phyloP scores from a whole-genome alignment of 2,888 invertebrate genomes.

The Cynaeus angustus region DNA sequence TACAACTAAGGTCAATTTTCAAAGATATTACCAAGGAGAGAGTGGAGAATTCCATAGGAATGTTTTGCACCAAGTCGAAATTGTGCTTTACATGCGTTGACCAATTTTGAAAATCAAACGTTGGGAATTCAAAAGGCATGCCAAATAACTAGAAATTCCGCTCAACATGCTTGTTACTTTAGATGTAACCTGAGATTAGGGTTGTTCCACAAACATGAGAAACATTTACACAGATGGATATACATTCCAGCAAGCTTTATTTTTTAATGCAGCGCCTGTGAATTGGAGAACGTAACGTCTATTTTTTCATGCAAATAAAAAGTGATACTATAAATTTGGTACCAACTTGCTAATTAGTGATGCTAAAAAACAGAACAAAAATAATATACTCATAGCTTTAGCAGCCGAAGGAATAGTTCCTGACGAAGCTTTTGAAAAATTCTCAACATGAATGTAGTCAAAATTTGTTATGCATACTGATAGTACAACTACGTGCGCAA shows the following conservation, averaged over 20 bases:
- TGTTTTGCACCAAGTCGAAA: neutral
- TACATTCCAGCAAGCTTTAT: neutral
- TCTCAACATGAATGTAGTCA: too few relatives aligned
- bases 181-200: neutral
- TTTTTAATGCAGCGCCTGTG: neutral
- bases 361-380: too few relatives aligned
- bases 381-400: too few relatives aligned
- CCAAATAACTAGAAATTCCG: neutral
- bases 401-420: too few relatives aligned
- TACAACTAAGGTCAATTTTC: neutral
- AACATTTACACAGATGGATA: conserved; percentile 1
- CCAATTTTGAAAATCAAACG: too few relatives aligned
- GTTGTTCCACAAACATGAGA: conserved; percentile 2
- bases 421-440: too few relatives aligned
- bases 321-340: neutral
- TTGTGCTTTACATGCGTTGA: too few relatives aligned
- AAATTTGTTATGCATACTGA: too few relatives aligned
- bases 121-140: neutral
- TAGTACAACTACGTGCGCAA: too few relatives aligned
- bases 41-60: conserved; percentile 4
- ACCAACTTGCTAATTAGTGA: too few relatives aligned
- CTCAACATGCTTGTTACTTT: neutral
- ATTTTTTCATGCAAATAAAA: neutral
- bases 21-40: neutral
- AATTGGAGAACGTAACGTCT: too few relatives aligned